Base-by-base conservation (phyloP, 2,113 vertebrate genomes). In the Dolichotis patagonum region DNA sequence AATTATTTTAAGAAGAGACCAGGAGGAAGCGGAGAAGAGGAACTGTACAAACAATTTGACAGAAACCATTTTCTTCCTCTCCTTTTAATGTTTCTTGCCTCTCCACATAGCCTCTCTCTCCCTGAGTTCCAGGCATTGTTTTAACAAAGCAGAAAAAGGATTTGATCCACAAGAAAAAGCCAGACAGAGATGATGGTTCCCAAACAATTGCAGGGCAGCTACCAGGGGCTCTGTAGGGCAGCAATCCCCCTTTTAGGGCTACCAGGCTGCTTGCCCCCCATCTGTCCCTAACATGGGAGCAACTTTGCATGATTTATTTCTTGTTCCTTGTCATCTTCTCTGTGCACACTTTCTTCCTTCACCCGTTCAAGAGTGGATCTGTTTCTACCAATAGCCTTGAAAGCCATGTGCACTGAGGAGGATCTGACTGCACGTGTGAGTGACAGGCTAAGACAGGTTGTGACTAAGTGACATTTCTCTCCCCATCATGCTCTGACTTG, bases 1-100 rank as follows among this genome's bases (percentile, higher is more conserved):
- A 96, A 95, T 97, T 95, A 96, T 96, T 96, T 96, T 95, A 96
- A 96, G 92, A 95, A 93, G 73, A 96, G 67, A 92, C 56, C 77
- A 90, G 87, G 77, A 16, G 65, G 81, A 88, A 52, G 56, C 83
- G 90, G 88, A 88, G 52, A 32, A 97, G 83, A 97, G 62, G 24
- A 84, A 88, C 69, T 81, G 52, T 89, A 91, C 91, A 80, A 93
- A 95, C 69, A 94, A 91, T 38, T 85, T 54, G 86, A 90, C 86
- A 97, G 67, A 95, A 91, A 71, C 91, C 78, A 94, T 87, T 97
- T 96, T 96, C 86, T 81, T 92, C 43, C 49, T 90, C 71, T 82
- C 41, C 81, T 95, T 88, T 78, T 12, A 92, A 28, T 67, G 65
- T 73, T 81, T 78, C 38, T 90, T 56, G 92, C 46, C 41, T 97